Evolutionary conservation across 2,888 invertebrate species (phyloP).

Genomic region (Sinodicranocentrus sp.): DNA sequence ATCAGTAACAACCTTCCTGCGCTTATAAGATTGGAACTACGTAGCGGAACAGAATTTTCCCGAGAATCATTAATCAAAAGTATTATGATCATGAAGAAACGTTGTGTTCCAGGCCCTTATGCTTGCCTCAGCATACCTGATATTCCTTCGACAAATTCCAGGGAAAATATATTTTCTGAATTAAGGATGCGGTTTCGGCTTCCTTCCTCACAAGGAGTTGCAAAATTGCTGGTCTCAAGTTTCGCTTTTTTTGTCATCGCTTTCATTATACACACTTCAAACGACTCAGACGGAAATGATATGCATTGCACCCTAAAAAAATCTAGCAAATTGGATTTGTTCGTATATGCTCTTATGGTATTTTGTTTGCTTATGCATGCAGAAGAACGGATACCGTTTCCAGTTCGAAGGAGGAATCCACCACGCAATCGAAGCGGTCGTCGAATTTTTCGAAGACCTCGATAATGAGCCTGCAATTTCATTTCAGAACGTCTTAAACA

Average conservation of each 20-base stretch:
- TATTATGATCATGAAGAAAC: slow-evolving; percentile 28
- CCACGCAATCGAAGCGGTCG: neutral
- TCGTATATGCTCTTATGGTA: slow-evolving; percentile 8
- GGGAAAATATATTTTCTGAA: neutral
- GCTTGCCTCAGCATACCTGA: slow-evolving; percentile 23
- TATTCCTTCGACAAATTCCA: neutral
- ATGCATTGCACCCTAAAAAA: neutral
- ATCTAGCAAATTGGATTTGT: slow-evolving; percentile 38
- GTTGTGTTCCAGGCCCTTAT: neutral
- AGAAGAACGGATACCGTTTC: slow-evolving; percentile 32
- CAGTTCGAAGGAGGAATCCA: neutral
- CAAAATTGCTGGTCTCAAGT: neutral
- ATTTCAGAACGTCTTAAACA: too few species aligned
- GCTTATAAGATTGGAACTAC: neutral
- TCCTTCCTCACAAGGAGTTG: neutral
- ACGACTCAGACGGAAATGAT: neutral
- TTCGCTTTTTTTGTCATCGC: slow-evolving; percentile 7
- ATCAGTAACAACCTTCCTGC: neutral
- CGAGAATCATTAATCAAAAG: slow-evolving; percentile 8
- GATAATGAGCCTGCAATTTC: neutral
- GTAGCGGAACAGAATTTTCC: slow-evolving; percentile 6
- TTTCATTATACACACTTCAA: slow-evolving; percentile 12
- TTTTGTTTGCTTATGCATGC: slow-evolving; percentile 17
- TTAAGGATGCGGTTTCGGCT: neutral
- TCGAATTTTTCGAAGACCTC: neutral